Conservation (phyloP, 1,140 invertebrate species). For the Pseudomyrmex sp. region DNA sequence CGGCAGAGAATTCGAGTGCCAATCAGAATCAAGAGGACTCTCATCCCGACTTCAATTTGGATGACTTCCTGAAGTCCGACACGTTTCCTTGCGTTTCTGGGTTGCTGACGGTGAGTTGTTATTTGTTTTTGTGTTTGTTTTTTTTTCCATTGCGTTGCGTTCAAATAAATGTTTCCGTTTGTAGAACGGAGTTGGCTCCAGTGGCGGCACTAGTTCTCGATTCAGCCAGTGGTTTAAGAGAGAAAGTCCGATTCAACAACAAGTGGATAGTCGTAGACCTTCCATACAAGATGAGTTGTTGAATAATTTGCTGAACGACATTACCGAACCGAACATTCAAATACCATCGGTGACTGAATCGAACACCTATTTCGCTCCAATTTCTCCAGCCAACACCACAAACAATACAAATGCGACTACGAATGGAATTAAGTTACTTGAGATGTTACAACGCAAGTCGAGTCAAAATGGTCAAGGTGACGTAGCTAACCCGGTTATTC, state of each 20-base stretch:
- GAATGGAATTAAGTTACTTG: constrained; percentile 84
- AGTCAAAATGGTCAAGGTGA: constrained; percentile 83
- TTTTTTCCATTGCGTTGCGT: not conserved
- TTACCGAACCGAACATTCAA: constrained; percentile 85
- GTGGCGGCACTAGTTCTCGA: constrained; percentile 86
- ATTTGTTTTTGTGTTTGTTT: not conserved
- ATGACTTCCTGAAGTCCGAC: constrained; percentile 90
- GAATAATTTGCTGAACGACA: constrained; percentile 88
- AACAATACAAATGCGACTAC: constrained; percentile 70
- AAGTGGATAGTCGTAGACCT: constrained; percentile 86
- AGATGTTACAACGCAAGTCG: constrained; percentile 86
- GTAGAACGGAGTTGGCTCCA: constrained; percentile 87
- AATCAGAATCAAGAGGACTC: constrained; percentile 74
- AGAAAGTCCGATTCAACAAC: constrained; percentile 86
- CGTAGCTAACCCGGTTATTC: constrained; percentile 71
- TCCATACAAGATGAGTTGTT: constrained; percentile 88
- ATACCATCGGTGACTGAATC: constrained; percentile 85
- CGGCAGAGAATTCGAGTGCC: constrained; percentile 58
- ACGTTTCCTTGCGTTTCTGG: constrained; percentile 87
- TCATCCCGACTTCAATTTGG: constrained; percentile 88
- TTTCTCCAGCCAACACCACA: constrained; percentile 86
- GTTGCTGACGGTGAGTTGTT: constrained; percentile 85
- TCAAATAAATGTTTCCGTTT: constrained; percentile 37
- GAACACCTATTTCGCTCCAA: constrained; percentile 88
- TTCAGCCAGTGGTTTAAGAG: constrained; percentile 89